Evolutionary conservation across 1,140 invertebrate species (phyloP).

Genomic region (Drosophila kohkoa): DNA sequence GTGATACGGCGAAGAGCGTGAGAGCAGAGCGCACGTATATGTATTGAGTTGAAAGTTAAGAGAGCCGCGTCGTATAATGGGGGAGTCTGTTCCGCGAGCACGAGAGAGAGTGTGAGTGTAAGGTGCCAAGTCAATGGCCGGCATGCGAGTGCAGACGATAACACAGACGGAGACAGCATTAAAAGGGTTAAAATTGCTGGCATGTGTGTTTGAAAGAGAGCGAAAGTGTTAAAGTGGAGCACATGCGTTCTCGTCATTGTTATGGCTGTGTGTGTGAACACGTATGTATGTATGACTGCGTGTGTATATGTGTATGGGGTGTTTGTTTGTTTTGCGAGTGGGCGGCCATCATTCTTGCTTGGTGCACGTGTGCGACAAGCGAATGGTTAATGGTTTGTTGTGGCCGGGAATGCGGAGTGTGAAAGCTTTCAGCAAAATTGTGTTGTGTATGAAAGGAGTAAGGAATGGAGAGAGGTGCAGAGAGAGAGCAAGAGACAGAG

Average conservation of each 20-base stretch:
- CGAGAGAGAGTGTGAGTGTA: constrained; percentile 3
- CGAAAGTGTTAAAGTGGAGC: constrained; percentile 83
- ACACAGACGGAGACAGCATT: constrained; percentile 82
- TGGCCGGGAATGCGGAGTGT: constrained; percentile 16
- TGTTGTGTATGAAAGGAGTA: constrained; percentile 54
- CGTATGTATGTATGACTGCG: constrained; percentile 22
- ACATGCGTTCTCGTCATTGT: constrained; percentile 66
- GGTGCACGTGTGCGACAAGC: constrained; percentile 36
- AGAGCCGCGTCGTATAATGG: constrained; percentile 45
- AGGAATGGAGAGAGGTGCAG: constrained; percentile 7
- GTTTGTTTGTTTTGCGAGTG: constrained; percentile 40
- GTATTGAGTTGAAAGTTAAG: constrained; percentile 43
- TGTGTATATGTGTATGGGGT: constrained; percentile 21
- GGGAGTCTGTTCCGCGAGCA: constrained; percentile 12
- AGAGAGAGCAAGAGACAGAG: constrained; percentile 8
- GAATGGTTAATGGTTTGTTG: constrained; percentile 46
- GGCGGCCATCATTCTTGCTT: constrained; percentile 71
- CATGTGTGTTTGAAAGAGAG: constrained; percentile 77
- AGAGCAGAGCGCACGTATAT: constrained; percentile 17
- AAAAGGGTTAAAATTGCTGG: constrained; percentile 78
- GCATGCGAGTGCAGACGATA: constrained; percentile 59
- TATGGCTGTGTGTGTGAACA: constrained; percentile 13
- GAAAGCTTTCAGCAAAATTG: constrained; percentile 44
- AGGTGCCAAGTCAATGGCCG: constrained; percentile 70
- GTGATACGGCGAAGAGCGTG: constrained; percentile 35